Conservation (phyloP, 2,797 vertebrate genomes). For the Megalops cyprinoides region DNA sequence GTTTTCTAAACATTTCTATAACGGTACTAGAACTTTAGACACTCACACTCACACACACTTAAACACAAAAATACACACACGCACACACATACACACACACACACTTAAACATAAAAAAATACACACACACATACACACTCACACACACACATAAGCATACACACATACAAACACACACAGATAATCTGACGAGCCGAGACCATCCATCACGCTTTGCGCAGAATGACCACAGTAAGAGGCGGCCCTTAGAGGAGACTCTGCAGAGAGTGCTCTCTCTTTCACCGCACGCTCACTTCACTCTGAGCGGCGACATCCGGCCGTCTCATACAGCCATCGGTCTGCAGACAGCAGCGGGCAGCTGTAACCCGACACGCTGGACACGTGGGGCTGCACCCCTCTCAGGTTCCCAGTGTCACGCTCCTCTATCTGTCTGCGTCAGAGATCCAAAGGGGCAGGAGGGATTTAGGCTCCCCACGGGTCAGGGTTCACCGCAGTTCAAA, state of each 20-base stretch:
- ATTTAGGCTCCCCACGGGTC: too few species aligned
- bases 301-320: background rate
- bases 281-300: background rate
- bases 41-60: background rate
- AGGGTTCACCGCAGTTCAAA: background rate
- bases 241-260: too few species aligned
- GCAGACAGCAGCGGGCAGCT: too few species aligned
- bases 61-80: background rate
- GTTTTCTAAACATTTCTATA: background rate
- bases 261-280: background rate
- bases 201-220: background rate
- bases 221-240: too few species aligned
- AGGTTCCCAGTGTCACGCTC: background rate
- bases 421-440: background rate
- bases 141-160: background rate
- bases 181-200: conserved; percentile 28
- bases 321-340: too few species aligned
- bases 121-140: background rate
- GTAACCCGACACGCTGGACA: too few species aligned
- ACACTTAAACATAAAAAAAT: background rate
- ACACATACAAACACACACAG: conserved; percentile 28
- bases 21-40: too few species aligned
- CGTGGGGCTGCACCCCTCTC: background rate
- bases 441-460: background rate
- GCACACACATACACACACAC: background rate